A percentile compares a stretch with the other conserved stretches of the same genome.
phyloP scores from a whole-genome alignment of 2,888 invertebrate genomes.

The Agrotis clavis region DNA sequence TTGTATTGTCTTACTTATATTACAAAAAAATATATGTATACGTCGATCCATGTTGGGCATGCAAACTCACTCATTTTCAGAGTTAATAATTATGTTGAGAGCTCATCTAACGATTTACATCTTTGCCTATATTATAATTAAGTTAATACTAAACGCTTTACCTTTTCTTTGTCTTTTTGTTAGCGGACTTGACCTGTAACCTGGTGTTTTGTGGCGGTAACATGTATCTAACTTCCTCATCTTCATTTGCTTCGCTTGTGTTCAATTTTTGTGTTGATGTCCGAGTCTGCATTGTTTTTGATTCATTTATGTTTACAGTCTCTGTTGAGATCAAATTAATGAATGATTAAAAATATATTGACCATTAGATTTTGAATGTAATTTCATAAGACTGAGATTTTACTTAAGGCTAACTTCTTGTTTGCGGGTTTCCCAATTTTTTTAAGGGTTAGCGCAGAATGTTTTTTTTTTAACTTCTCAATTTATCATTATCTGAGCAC shows the following conservation, averaged over 20 bases:
- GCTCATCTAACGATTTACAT: background rate
- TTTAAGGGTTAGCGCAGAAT: no score
- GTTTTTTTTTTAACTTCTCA: no score
- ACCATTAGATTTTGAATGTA: background rate
- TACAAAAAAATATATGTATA: background rate
- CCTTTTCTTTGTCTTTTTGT: constrained; percentile 58
- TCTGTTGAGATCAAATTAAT: constrained; percentile 39
- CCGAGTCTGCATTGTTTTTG: constrained; percentile 42
- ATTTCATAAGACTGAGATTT: background rate
- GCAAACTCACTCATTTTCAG: background rate
- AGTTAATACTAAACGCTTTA: constrained; percentile 53
- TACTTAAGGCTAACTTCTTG: no score
- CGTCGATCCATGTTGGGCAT: background rate
- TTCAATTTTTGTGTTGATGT: constrained; percentile 48
- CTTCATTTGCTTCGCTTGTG: constrained; percentile 35
- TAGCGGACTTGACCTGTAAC: constrained; percentile 24
- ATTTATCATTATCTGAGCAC: background rate
- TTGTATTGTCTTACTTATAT: background rate
- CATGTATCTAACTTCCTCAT: constrained; percentile 66
- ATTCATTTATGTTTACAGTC: constrained; percentile 34
- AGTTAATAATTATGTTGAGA: no score
- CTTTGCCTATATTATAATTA: constrained; percentile 10
- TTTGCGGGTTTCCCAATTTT: no score
- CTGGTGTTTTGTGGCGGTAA: constrained; percentile 61
- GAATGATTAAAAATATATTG: background rate